Base-by-base conservation (phyloP, 2,113 vertebrate species). In the Prionailurus bengalensis region DNA sequence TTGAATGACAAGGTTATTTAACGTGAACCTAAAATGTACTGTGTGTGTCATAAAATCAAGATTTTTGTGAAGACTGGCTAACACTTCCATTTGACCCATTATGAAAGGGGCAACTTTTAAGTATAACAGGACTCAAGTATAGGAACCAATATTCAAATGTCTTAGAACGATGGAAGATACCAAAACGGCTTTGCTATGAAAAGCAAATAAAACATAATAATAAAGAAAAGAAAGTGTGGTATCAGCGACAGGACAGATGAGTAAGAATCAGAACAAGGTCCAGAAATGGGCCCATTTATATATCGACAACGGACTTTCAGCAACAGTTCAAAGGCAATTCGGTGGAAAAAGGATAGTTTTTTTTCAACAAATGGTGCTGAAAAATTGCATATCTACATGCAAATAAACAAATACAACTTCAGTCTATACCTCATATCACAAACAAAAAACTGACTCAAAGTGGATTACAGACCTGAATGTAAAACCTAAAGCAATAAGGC, bases 1-100 rank as follows among this genome's bases (percentile, higher is more conserved):
- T 96, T 82, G 74, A 91, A 82, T 45, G 45, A 45, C 33, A 68
- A 74, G 42, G 76, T 88, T 88, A 91, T 68, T 74, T 96, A 92
- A 89, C 53, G 71, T 36, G 13, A 95, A 89, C 7, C 21, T 86
- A 66, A 83, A 92, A 83, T 82, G 16, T 31, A 61, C 63, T 81
- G 45, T 89, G 15, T 29, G n/a, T 83, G 42, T 45, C 29, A 84
- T 68, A 84, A 89, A 83, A 76, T 42, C 48, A 92, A 65, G 33
- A 84, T 55, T n/a, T 27, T 70, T 23, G 4, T 89, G n/a, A 92
- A 92, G 42, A 71, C 15, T 86, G 39, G 19, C 68, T 51, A 55
- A 53, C 14, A 87, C 9, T 93, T 82, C 23, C 74, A 73, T n/a
- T 45, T 93, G 74, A 87, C 5, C 21, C 36, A 73, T 71, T 58